phyloP scores from a whole-genome alignment of 2,888 invertebrate genomes.

The Eupithecia insigniata region DNA sequence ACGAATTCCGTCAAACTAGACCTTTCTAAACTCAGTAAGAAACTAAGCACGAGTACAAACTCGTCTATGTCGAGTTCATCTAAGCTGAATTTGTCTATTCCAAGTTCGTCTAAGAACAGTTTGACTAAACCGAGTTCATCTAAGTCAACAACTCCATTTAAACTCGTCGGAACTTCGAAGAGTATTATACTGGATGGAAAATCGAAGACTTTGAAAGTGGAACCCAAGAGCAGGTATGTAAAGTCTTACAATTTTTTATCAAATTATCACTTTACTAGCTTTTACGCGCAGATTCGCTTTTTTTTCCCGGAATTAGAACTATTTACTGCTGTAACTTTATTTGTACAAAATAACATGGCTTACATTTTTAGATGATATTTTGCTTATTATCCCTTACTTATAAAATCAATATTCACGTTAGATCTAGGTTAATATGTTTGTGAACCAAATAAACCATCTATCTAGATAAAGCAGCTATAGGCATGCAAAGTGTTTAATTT shows the following conservation, averaged over 20 bases:
- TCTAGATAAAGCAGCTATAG: no score
- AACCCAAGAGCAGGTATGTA: slow-evolving; percentile 25
- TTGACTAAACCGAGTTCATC: neutral
- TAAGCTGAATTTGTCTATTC: slow-evolving; percentile 6
- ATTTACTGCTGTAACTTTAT: no score
- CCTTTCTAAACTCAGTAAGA: slow-evolving; percentile 3
- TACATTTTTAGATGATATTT: no score
- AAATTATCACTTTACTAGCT: neutral
- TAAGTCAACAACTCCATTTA: slow-evolving; percentile 26
- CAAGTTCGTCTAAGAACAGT: no score
- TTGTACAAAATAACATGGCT: no score
- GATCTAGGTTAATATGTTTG: no score
- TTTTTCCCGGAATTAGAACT: no score
- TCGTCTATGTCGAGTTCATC: neutral
- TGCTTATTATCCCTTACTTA: no score
- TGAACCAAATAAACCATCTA: no score
- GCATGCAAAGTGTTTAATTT: no score
- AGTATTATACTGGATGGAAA: slow-evolving; percentile 51
- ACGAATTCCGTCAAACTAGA: neutral
- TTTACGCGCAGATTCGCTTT: neutral
- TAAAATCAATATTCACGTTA: no score
- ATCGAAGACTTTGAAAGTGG: slow-evolving; percentile 38
- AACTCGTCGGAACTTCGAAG: slow-evolving; percentile 52
- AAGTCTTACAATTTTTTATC: neutral
- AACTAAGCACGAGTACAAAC: neutral